Evolutionary conservation across 1,140 invertebrate species (phyloP).

Genomic region (Dreissena polymorpha): DNA sequence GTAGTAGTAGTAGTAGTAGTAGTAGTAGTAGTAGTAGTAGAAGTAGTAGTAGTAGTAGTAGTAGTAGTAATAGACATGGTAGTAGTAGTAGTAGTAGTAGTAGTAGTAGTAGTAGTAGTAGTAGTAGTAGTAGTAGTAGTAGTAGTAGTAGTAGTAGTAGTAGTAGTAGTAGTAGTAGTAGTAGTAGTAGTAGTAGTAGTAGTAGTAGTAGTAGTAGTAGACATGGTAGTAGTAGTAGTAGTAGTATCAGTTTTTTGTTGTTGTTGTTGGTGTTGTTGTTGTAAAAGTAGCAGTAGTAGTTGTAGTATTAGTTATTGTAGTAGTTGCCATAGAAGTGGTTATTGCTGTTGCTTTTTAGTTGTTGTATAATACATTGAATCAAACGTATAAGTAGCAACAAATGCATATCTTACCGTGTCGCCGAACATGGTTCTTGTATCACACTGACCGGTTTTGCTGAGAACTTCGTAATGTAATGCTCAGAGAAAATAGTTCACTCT

Average conservation of each 20-base stretch:
- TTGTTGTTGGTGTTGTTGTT: neutral
- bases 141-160: no score
- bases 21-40: conserved; percentile 8
- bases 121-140: conserved; percentile 8
- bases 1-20: conserved; percentile 8
- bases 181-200: conserved; percentile 1
- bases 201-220: conserved; percentile 4
- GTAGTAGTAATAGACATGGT: conserved; percentile 1
- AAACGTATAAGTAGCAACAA: no score
- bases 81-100: conserved; percentile 8
- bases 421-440: no score
- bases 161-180: conserved; percentile 8
- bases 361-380: no score
- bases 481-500: no score
- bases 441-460: no score
- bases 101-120: no score
- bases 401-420: no score
- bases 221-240: neutral
- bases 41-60: conserved; percentile 5
- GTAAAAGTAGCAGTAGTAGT: conserved; percentile 1
- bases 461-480: no score
- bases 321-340: no score
- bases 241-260: no score
- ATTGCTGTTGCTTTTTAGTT: no score
- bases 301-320: neutral